phyloP scores from a whole-genome alignment of 2,888 invertebrate species.

The Minunthozetes semirufus region DNA sequence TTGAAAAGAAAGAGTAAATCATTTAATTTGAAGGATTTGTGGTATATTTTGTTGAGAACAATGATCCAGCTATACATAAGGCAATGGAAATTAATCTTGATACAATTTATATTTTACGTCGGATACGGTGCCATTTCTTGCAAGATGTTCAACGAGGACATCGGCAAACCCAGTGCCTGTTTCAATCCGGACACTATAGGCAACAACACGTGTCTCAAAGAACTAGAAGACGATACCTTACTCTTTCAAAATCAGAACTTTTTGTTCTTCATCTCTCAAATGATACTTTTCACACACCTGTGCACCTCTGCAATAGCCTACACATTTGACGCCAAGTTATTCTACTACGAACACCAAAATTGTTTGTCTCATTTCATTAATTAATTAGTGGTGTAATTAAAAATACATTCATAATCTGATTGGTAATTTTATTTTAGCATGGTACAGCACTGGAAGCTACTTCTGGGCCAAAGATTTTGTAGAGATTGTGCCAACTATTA shows the following conservation, averaged over 20 bases:
- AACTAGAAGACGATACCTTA: slow-evolving; percentile 2
- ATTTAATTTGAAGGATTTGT: neutral
- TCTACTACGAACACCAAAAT: slow-evolving; percentile 31
- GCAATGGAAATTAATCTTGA: neutral
- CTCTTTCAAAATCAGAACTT: slow-evolving; percentile 5
- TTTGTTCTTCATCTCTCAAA: neutral
- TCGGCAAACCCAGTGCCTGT: neutral
- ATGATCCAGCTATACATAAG: neutral
- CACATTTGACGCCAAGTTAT: neutral
- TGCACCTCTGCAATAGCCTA: neutral
- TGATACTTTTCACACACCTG: neutral
- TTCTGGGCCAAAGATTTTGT: neutral
- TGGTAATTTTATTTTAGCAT: no score
- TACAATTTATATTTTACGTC: neutral
- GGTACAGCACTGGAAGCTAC: neutral
- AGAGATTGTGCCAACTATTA: neutral
- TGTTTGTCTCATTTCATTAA: no score
- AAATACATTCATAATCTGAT: neutral
- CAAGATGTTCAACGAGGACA: neutral
- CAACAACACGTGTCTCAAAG: neutral
- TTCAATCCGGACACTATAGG: neutral
- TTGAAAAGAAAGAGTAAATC: neutral
- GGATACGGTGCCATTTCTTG: neutral
- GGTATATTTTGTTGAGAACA: neutral
- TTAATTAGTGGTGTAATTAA: no score